Evolutionary conservation across 2,113 vertebrate species (phyloP).

Genomic region (Hydrolagus affinis): DNA sequence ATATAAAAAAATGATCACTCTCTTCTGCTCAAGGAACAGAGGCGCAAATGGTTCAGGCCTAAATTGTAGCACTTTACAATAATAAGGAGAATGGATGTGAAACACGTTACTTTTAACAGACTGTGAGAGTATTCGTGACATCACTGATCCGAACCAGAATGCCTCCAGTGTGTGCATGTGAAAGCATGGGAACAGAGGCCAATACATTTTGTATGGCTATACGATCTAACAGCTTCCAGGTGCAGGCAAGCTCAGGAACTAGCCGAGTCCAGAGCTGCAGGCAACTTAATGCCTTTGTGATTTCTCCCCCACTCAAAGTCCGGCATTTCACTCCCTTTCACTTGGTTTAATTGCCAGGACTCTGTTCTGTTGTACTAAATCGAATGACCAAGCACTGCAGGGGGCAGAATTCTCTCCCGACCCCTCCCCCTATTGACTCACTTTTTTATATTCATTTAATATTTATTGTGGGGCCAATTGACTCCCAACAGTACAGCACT

Average conservation of each 20-base stretch:
- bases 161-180: neutral
- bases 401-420: slow-evolving; percentile 50
- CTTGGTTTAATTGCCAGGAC: slow-evolving; percentile 51
- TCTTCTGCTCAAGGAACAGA: neutral
- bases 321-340: slow-evolving; percentile 46
- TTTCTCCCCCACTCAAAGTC: slow-evolving; percentile 43
- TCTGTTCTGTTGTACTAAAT: slow-evolving; percentile 47
- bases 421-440: slow-evolving; percentile 55
- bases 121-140: neutral
- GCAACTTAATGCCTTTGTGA: slow-evolving; percentile 41
- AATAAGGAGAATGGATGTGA: neutral
- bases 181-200: neutral
- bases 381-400: slow-evolving; percentile 51
- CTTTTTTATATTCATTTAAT: slow-evolving; percentile 52
- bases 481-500: slow-evolving; percentile 27
- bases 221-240: slow-evolving; percentile 64
- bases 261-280: slow-evolving; percentile 35
- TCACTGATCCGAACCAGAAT: neutral
- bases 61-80: neutral
- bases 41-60: neutral
- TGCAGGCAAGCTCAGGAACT: slow-evolving; percentile 44
- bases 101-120: neutral
- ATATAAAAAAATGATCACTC: no score
- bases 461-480: slow-evolving; percentile 44
- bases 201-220: slow-evolving; percentile 45